Conservation (phyloP, 1,140 invertebrate genomes). For the Pseudobourletiella spinata region DNA sequence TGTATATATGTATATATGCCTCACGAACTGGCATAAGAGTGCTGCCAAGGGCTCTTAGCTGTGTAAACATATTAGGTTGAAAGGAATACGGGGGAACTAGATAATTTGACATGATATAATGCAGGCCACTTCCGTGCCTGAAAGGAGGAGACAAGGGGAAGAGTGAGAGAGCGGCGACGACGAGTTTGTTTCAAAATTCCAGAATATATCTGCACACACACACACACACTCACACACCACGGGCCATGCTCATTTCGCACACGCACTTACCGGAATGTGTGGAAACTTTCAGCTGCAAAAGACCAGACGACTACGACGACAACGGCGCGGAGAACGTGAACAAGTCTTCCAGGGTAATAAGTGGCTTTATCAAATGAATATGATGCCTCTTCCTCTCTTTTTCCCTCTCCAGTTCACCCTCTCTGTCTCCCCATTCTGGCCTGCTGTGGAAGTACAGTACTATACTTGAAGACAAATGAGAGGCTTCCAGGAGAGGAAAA, state of each 20-base stretch:
- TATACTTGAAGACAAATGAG: constrained; percentile 2
- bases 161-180: too few relatives aligned
- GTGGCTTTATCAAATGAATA: constrained; percentile 5
- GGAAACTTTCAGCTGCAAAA: neutral
- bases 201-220: neutral
- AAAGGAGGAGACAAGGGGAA: too few relatives aligned
- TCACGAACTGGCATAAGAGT: too few relatives aligned
- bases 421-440: too few relatives aligned
- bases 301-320: too few relatives aligned
- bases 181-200: neutral
- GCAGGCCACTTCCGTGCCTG: neutral
- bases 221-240: neutral
- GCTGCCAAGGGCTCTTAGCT: neutral
- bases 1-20: neutral
- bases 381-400: neutral
- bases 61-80: neutral
- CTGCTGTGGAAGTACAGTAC: too few relatives aligned
- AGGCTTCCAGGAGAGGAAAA: neutral
- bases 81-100: neutral
- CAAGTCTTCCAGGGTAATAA: neutral
- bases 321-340: neutral
- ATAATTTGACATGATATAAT: constrained; percentile 6
- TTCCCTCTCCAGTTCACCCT: neutral
- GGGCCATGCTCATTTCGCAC: neutral
- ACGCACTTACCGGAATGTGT: neutral